Evolutionary conservation across 1,140 invertebrate genomes (phyloP).

Genomic region (Dendrolimus punctatus): DNA sequence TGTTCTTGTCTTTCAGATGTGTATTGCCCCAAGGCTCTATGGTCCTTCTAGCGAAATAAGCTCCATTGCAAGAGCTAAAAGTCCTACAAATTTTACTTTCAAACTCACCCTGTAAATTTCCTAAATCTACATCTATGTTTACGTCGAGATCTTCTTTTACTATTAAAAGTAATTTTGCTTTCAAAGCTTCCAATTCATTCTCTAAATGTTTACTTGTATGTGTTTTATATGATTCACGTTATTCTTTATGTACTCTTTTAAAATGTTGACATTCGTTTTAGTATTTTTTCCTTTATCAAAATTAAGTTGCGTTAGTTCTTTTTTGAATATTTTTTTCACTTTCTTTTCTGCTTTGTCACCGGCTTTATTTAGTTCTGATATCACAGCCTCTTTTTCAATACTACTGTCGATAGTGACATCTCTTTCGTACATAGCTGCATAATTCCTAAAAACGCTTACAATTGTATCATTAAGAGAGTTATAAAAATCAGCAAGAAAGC

Average conservation of each 20-base stretch:
- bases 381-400: slow-evolving; percentile 21
- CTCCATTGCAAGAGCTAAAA: slow-evolving; percentile 22
- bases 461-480: slow-evolving; percentile 32
- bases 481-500: slow-evolving; percentile 35
- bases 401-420: slow-evolving; percentile 27
- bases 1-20: slow-evolving; percentile 1
- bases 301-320: slow-evolving; percentile 22
- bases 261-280: slow-evolving; percentile 22
- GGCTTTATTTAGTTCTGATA: slow-evolving; percentile 18
- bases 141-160: slow-evolving; percentile 33
- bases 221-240: slow-evolving; percentile 14
- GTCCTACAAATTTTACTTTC: slow-evolving; percentile 24
- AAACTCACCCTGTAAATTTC: slow-evolving; percentile 28
- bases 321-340: slow-evolving; percentile 26
- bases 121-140: slow-evolving; percentile 38
- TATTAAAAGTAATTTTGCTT: slow-evolving; percentile 14
- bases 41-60: slow-evolving; percentile 2
- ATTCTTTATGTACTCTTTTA: slow-evolving; percentile 25
- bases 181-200: slow-evolving; percentile 16
- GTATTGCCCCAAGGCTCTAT: background rate
- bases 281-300: slow-evolving; percentile 27
- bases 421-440: slow-evolving; percentile 38
- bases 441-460: slow-evolving; percentile 31
- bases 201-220: slow-evolving; percentile 14
- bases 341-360: slow-evolving; percentile 13